phyloP scores from a whole-genome alignment of 2,888 invertebrate species.

The Dromius quadrimaculatus region DNA sequence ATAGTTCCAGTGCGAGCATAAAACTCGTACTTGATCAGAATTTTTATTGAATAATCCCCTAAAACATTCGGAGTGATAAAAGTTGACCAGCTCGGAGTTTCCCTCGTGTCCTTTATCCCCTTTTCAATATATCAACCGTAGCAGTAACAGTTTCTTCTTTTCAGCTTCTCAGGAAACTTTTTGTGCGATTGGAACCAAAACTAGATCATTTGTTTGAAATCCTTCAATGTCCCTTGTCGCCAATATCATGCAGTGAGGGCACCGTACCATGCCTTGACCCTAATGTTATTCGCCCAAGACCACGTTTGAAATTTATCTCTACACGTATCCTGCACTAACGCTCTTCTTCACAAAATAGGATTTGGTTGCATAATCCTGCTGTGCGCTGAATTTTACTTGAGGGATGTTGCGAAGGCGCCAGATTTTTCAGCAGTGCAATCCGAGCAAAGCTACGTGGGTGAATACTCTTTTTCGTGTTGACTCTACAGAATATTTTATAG shows the following conservation, averaged over 20 bases:
- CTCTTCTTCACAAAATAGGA: conserved; percentile 17
- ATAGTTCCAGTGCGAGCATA: too few relatives aligned
- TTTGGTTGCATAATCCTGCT: conserved; percentile 21
- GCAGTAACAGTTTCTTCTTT: conserved; percentile 10
- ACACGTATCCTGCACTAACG: conserved; percentile 13
- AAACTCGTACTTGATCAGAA: too few relatives aligned
- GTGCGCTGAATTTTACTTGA: neutral
- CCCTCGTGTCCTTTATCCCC: too few relatives aligned
- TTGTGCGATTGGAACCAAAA: conserved; percentile 36
- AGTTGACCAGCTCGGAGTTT: too few relatives aligned
- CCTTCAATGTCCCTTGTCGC: conserved; percentile 36
- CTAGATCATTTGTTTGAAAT: conserved; percentile 41
- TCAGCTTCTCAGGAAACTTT: conserved; percentile 39
- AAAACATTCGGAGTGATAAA: too few relatives aligned
- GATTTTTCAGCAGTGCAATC: neutral
- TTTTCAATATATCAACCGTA: conserved; percentile 44
- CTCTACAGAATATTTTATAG: too few relatives aligned
- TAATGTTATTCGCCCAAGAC: conserved; percentile 40
- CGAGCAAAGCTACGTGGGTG: neutral
- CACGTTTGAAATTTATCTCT: conserved; percentile 30
- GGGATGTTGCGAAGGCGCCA: neutral
- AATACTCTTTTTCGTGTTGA: neutral
- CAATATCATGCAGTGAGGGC: conserved; percentile 32
- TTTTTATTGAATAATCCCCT: too few relatives aligned
- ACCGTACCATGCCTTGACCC: conserved; percentile 29